These are phyloP conservation scores for Alaudala cheleensis DNA, from an alignment of 2,113 vertebrate species.

Conservation along the genomic window DNA sequence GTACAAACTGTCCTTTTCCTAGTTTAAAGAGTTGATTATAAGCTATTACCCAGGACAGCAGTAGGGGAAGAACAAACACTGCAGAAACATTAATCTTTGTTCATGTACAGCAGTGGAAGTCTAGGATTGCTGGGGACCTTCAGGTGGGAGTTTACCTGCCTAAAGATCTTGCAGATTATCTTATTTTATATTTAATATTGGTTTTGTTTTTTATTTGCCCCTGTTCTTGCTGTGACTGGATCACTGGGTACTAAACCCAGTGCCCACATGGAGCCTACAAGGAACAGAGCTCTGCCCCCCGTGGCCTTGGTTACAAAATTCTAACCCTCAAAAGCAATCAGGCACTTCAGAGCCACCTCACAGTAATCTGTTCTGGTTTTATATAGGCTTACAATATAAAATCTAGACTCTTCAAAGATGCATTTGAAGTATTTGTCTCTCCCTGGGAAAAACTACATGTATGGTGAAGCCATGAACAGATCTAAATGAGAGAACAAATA, in stretches of 20 bases:
- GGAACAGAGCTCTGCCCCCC: not conserved
- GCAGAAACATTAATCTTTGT: not conserved
- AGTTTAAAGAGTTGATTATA: not conserved
- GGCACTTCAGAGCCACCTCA: not conserved
- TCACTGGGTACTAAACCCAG: not conserved
- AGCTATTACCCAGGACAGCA: not conserved
- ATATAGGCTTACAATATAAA: not conserved
- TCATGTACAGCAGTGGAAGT: not conserved
- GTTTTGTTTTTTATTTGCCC: not conserved
- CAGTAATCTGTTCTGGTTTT: not conserved
- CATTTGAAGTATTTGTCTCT: not conserved
- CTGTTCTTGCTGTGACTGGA: not conserved
- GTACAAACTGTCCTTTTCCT: not conserved
- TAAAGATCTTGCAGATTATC: not conserved
- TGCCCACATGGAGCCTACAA: not conserved
- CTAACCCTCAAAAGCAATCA: not conserved
- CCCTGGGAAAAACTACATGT: not conserved
- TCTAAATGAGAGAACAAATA: not conserved
- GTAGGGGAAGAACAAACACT: not conserved
- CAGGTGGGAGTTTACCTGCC: not conserved
- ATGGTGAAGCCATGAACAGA: not conserved
- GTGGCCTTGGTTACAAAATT: not conserved
- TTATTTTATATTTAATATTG: not conserved
- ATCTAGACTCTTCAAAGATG: not conserved
- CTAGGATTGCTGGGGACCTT: not conserved